Conservation (phyloP, 92 coral and sea anemone species). For the Galaxea fascicularis region DNA sequence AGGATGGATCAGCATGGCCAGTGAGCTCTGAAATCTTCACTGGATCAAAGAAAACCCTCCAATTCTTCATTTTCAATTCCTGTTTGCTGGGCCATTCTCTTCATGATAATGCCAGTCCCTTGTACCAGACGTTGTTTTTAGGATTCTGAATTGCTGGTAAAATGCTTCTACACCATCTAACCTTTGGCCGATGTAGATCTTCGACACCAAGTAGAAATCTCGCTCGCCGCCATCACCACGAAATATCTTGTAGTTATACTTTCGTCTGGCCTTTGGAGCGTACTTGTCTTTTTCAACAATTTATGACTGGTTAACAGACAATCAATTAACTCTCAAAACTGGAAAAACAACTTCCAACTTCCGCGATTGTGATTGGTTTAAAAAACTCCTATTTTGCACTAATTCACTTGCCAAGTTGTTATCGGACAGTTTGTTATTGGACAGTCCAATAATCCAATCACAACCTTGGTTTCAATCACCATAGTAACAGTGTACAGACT, state of each 20-base stretch:
- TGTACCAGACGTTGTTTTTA: neutral
- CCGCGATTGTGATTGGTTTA: too few relatives aligned
- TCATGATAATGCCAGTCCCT: neutral
- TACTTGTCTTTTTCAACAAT: constrained; percentile 2
- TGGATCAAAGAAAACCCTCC: constrained; percentile 17
- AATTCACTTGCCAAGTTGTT: too few relatives aligned
- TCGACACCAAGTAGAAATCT: constrained; percentile 13
- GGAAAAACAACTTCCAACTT: constrained; percentile 19
- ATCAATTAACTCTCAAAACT: constrained; percentile 49
- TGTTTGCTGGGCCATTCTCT: constrained; percentile 16
- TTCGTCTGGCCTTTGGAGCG: neutral
- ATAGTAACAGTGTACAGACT: too few relatives aligned
- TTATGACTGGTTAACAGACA: constrained; percentile 47
- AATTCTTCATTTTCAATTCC: too few relatives aligned
- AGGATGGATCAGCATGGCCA: constrained; percentile 20
- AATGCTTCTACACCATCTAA: constrained; percentile 2
- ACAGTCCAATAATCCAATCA: too few relatives aligned
- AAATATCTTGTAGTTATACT: constrained; percentile 22
- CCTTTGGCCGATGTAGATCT: constrained; percentile 18
- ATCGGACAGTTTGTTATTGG: too few relatives aligned
- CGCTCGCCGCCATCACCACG: constrained; percentile 12
- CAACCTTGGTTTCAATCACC: too few relatives aligned
- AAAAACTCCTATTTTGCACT: too few relatives aligned
- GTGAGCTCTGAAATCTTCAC: constrained; percentile 17
- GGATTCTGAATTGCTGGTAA: constrained; percentile 8